A percentile compares a stretch with the other conserved stretches of the same genome.
These are phyloP conservation scores for Taxidea taxus DNA, from an alignment of 2,113 vertebrate species.

Conservation along the genomic window DNA sequence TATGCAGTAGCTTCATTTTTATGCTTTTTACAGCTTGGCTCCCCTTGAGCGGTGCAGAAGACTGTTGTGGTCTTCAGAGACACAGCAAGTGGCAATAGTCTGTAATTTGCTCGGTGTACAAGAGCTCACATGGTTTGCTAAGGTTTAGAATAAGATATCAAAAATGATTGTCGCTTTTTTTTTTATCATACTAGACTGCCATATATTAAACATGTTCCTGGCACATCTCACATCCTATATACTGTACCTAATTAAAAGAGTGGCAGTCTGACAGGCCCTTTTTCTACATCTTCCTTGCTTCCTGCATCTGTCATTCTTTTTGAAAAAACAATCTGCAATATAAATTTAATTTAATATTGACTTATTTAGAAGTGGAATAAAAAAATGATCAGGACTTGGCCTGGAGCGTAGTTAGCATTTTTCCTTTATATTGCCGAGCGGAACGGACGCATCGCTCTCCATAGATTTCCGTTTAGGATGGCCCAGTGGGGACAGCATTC, in stretches of 20 bases:
- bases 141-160: neutral
- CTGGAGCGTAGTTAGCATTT: neutral
- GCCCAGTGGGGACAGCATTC: neutral
- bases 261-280: neutral
- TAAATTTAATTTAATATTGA: neutral
- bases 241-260: neutral
- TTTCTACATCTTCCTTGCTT: neutral
- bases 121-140: neutral
- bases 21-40: neutral
- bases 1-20: neutral
- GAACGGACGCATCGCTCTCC: neutral
- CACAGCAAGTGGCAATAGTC: neutral
- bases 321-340: slow-evolving; percentile 19
- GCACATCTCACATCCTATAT: neutral
- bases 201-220: neutral
- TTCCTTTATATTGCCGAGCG: neutral
- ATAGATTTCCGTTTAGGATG: no score
- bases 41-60: neutral
- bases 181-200: neutral
- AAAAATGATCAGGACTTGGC: neutral
- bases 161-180: neutral
- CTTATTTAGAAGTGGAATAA: slow-evolving; percentile 17
- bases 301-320: neutral
- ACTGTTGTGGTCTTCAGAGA: neutral
- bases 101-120: neutral